phyloP scores from a whole-genome alignment of 2,797 vertebrate genomes.

The Sebastes kiyomatsui region DNA sequence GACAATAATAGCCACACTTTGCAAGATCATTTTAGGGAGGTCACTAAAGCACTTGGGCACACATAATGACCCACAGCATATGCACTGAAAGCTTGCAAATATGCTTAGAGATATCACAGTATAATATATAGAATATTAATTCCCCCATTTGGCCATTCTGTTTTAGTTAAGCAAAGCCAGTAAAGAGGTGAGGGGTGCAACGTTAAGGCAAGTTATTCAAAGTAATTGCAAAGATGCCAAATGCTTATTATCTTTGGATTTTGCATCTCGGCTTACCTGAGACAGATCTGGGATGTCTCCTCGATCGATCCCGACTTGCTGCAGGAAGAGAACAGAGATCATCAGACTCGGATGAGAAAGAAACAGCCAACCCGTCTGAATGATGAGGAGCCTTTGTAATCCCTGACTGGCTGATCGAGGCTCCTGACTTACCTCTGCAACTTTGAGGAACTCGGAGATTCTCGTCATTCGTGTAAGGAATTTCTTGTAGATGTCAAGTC shows the following conservation, averaged over 20 bases:
- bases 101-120: no score
- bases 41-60: not conserved
- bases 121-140: not conserved
- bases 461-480: conserved; percentile 96
- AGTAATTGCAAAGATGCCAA: not conserved
- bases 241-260: not conserved
- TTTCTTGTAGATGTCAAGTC: conserved; percentile 96
- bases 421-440: conserved; percentile 88
- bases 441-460: conserved; percentile 97
- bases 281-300: conserved; percentile 97
- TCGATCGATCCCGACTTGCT: conserved; percentile 98
- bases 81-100: not conserved
- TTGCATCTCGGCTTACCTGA: conserved; percentile 83
- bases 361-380: not conserved
- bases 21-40: not conserved
- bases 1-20: conserved; percentile 15
- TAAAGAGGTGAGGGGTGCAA: not conserved
- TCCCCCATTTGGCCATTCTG: conserved; percentile 6
- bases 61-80: not conserved
- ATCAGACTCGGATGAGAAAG: not conserved
- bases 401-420: not conserved
- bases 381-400: not conserved
- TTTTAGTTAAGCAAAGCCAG: conserved; percentile 31
- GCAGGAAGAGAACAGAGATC: conserved; percentile 60
- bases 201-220: not conserved